phyloP scores from a whole-genome alignment of 2,113 vertebrate species.

The Riparia riparia region DNA sequence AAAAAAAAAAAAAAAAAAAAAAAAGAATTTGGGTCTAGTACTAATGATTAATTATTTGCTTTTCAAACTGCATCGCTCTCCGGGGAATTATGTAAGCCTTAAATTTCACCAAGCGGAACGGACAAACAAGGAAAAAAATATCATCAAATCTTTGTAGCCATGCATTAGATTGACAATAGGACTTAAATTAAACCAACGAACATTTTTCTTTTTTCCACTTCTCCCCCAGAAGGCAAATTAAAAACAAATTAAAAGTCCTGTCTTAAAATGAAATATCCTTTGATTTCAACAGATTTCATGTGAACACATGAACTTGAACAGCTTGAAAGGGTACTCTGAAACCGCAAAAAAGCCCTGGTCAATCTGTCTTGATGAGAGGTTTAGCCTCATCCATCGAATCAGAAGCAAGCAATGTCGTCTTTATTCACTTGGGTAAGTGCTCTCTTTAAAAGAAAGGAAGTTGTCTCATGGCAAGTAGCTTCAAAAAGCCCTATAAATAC shows the following conservation, averaged over 20 bases:
- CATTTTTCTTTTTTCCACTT: neutral
- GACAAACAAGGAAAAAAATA: neutral
- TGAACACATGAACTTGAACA: constrained; percentile 52
- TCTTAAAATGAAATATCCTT: constrained; percentile 26
- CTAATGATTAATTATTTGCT: constrained; percentile 57
- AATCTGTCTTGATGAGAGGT: constrained; percentile 83
- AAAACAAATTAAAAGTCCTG: neutral
- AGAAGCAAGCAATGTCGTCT: constrained; percentile 81
- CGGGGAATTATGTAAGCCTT: neutral
- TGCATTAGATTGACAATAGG: neutral
- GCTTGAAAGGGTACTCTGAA: constrained; percentile 34
- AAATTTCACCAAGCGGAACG: constrained; percentile 24
- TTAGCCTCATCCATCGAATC: constrained; percentile 80
- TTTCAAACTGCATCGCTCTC: constrained; percentile 1
- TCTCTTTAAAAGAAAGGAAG: neutral
- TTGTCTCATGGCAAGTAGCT: neutral
- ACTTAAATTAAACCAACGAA: constrained; percentile 23
- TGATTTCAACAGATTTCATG: constrained; percentile 81
- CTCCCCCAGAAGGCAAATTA: constrained; percentile 17
- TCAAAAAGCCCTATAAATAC: neutral
- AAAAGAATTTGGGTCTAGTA: neutral
- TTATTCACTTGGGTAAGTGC: constrained; percentile 84
- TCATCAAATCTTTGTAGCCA: neutral
- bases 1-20: constrained; percentile 9
- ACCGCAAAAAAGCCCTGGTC: constrained; percentile 73